A percentile compares a stretch with the other conserved stretches of the same genome.
phyloP scores from a whole-genome alignment of 2,113 vertebrate species.

The Notarius quadriscutis region DNA sequence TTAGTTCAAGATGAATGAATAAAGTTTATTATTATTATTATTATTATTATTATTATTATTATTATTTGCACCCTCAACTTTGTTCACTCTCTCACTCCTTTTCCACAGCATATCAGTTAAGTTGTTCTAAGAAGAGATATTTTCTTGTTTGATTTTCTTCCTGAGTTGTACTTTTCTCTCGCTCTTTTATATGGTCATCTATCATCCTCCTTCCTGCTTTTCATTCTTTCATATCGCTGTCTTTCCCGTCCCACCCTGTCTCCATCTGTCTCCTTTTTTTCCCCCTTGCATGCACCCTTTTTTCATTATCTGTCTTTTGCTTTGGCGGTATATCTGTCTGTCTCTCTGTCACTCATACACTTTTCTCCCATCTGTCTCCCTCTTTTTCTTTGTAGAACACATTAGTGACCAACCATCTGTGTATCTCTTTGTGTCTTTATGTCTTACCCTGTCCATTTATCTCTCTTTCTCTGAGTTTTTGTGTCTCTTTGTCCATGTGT shows the following conservation, averaged over 20 bases:
- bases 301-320: conserved; percentile 33
- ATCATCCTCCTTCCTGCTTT: conserved; percentile 9
- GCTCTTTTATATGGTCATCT: conserved; percentile 21
- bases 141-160: background rate
- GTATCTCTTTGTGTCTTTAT: conserved; percentile 47
- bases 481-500: background rate
- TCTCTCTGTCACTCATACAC: conserved; percentile 12
- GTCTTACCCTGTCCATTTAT: conserved; percentile 4
- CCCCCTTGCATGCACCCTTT: background rate
- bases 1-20: too few relatives aligned
- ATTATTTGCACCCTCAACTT: background rate
- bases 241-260: conserved; percentile 19
- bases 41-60: too few relatives aligned
- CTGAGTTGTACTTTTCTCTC: conserved; percentile 1
- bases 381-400: background rate
- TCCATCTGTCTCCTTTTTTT: conserved; percentile 21
- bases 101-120: conserved; percentile 2
- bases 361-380: conserved; percentile 36
- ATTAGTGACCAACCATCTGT: conserved; percentile 24
- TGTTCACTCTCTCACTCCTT: background rate
- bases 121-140: background rate
- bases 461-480: background rate
- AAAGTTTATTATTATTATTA: too few relatives aligned
- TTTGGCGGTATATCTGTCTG: conserved; percentile 31
- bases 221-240: conserved; percentile 7